A percentile compares a stretch with the other conserved stretches of the same genome.
These are phyloP conservation scores for Saguinus midas DNA, from an alignment of 2,113 vertebrate genomes.

Conservation along the genomic window DNA sequence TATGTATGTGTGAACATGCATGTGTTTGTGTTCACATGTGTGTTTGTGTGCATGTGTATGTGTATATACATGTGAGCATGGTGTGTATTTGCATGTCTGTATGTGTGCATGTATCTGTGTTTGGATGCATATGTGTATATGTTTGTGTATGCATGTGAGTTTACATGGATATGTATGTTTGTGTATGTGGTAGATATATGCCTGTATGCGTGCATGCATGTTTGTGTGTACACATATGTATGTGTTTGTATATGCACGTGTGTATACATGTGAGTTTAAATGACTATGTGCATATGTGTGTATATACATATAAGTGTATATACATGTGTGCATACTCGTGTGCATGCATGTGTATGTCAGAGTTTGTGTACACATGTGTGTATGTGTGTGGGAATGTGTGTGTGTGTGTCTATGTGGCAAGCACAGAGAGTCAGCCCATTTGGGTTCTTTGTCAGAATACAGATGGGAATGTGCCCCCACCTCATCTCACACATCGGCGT, in stretches of 20 bases:
- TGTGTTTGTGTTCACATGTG: no score
- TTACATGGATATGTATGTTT: background rate
- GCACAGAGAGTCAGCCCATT: background rate
- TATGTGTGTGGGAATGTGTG: no score
- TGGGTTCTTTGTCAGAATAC: background rate
- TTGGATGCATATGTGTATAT: background rate
- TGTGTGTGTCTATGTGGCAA: background rate
- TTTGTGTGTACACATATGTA: no score
- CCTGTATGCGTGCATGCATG: no score
- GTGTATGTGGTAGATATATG: background rate
- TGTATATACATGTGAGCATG: background rate
- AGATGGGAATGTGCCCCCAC: background rate
- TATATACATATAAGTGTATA: background rate
- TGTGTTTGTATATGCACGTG: accelerated
- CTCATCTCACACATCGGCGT: background rate
- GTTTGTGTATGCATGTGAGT: background rate
- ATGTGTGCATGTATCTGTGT: background rate
- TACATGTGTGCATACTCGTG: no score
- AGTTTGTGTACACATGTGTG: background rate
- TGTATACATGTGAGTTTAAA: accelerated
- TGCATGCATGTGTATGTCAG: no score
- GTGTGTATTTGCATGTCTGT: background rate
- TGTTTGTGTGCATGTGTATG: no score
- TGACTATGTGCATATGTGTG: background rate
- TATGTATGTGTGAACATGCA: no score